A percentile compares a stretch with the other conserved stretches of the same genome.
Evolutionary conservation across 2,113 vertebrate species (phyloP).

Genomic region (Zosterops lateralis): DNA sequence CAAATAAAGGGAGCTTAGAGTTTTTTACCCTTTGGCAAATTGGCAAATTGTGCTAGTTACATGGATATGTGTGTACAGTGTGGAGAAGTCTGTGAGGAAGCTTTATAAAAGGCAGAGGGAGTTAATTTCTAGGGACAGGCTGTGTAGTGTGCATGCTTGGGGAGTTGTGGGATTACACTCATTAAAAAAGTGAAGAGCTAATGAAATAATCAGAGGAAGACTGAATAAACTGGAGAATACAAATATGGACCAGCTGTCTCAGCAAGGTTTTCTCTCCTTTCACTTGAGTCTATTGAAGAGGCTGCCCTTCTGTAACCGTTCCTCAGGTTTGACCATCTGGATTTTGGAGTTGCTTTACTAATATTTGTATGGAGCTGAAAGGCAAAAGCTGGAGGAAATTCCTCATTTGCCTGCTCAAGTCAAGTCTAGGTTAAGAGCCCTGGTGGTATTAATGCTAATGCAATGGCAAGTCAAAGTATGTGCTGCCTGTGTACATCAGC

Average conservation of each 20-base stretch:
- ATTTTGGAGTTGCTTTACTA: not conserved
- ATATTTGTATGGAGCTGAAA: not conserved
- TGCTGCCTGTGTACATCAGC: not conserved
- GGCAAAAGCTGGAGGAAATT: not conserved
- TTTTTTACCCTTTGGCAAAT: constrained; percentile 85
- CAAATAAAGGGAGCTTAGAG: constrained; percentile 72
- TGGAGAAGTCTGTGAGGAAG: constrained; percentile 80
- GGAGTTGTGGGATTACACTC: constrained; percentile 28
- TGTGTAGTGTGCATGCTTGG: constrained; percentile 32
- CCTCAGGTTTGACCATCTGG: not conserved
- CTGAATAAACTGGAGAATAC: constrained; percentile 55
- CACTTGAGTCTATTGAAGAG: not conserved
- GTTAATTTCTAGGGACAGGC: constrained; percentile 81
- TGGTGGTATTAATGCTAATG: not conserved
- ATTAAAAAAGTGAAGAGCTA: constrained; percentile 53
- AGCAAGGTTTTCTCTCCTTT: not conserved
- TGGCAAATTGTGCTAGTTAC: constrained; percentile 88
- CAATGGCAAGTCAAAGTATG: not conserved
- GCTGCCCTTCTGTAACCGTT: not conserved
- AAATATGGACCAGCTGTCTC: not conserved
- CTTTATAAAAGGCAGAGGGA: constrained; percentile 77
- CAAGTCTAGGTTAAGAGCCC: not conserved
- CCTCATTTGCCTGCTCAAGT: accelerated
- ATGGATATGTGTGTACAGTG: constrained; percentile 79
- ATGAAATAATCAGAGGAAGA: constrained; percentile 70